Evolutionary conservation across 1,140 invertebrate species (phyloP), one percentile per base, ranked within the genome.

Genomic region (Magallana gigas): DNA sequence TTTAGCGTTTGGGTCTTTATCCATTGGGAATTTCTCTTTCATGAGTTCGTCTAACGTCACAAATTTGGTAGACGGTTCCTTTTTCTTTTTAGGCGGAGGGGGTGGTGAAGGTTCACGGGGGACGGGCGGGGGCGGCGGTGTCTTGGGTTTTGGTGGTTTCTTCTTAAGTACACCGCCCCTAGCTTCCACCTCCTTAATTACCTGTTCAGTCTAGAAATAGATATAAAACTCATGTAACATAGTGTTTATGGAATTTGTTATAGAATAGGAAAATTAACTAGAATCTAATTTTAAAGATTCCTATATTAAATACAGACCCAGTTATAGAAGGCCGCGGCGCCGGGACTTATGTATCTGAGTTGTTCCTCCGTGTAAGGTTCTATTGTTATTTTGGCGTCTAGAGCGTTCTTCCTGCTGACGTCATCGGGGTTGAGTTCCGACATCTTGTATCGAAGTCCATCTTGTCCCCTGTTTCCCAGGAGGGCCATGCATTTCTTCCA

Each of bases 151-250:
- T 62, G 64, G 64, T 81, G 57, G 56, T 57, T 86, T 76, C 36
- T 83, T 71, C 36, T 83, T 83, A 9, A 88, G 68, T 23, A 82
- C 84, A n/a, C 88, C 88, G 57, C 83, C 57, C 8, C 60, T 86
- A 8, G 82, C 83, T 84, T 88, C 88, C 18, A 88, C 84, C 58
- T 88, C 88, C 64, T 82, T 84, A 16, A 88, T 88, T 68, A 86
- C 85, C 18, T 64, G 56, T 23, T 62, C 64, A 57, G 60, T 85
- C 88, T 88, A 12, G 9, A 83, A 68, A 8, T 83, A 62, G 56
- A 81, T 9, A 71, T 48, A 62, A 62, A 62, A 62, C 60, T 12
- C n/a, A 62, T 62, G 14, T 62, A 23, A 62, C 60, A 62, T 12
- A 62, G 60, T 62, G 60, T 5, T 48, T 48, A 5, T 48, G 36